Evolutionary conservation across 1,140 invertebrate species (phyloP).

Genomic region (Bombus difficillimus): DNA sequence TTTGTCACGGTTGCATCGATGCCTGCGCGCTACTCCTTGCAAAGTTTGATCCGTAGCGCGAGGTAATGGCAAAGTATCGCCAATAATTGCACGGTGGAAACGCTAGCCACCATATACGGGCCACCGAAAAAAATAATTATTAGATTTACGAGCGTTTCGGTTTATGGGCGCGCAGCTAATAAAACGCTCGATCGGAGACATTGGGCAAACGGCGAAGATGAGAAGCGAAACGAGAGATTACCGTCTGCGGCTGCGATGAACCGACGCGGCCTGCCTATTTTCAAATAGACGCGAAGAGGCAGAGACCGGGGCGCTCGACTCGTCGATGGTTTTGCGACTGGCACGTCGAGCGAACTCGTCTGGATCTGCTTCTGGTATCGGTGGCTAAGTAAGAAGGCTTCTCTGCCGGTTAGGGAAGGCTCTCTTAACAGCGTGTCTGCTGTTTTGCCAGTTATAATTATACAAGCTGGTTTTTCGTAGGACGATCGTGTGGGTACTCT

Average conservation of each 20-base stretch:
- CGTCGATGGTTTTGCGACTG: conserved; percentile 38
- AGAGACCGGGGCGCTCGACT: background rate
- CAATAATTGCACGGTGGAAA: background rate
- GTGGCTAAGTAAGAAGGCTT: conserved; percentile 18
- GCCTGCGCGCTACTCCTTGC: no score
- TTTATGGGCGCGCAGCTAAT: conserved; percentile 15
- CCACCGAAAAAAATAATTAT: background rate
- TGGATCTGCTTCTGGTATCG: conserved; percentile 40
- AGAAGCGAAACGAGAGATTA: conserved; percentile 9
- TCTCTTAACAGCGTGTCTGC: conserved; percentile 50
- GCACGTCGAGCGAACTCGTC: background rate
- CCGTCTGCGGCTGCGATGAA: background rate
- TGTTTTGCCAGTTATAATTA: conserved; percentile 80
- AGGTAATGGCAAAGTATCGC: background rate
- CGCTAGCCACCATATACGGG: background rate
- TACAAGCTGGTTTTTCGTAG: conserved; percentile 74
- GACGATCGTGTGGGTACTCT: conserved; percentile 61
- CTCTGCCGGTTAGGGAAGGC: conserved; percentile 44
- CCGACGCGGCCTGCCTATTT: background rate
- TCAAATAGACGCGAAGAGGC: background rate
- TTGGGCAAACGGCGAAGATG: background rate
- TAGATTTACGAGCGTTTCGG: conserved; percentile 28
- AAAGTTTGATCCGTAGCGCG: background rate
- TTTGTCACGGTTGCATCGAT: no score
- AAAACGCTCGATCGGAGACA: conserved; percentile 6